phyloP scores from a whole-genome alignment of 2,888 invertebrate genomes.

The Panzeria rudis region DNA sequence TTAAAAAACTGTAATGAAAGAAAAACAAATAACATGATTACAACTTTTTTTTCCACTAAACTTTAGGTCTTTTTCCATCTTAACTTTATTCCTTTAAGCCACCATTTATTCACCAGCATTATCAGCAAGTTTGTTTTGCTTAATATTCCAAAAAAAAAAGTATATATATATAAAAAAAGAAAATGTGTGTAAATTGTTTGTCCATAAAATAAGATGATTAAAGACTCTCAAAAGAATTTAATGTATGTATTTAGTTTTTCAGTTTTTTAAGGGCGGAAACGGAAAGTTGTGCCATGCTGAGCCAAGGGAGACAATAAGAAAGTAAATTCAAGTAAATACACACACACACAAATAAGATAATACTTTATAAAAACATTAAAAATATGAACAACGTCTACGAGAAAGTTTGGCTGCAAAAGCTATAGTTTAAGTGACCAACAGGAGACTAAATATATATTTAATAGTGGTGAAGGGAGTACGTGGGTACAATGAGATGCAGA shows the following conservation, averaged over 20 bases:
- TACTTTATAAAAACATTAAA: conserved; percentile 17
- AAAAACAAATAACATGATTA: conserved; percentile 17
- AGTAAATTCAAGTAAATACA: neutral
- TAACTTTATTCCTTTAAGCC: conserved; percentile 13
- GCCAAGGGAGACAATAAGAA: conserved; percentile 17
- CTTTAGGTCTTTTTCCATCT: conserved; percentile 20
- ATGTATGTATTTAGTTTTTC: conserved; percentile 19
- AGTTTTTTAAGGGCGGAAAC: conserved; percentile 17
- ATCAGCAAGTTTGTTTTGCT: conserved; percentile 42
- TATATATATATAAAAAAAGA: too few species aligned
- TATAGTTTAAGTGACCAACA: conserved; percentile 31
- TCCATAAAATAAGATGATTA: conserved; percentile 70
- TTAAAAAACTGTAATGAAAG: neutral
- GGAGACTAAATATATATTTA: neutral
- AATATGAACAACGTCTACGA: neutral
- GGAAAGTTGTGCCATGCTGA: conserved; percentile 18
- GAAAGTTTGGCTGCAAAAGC: conserved; percentile 14
- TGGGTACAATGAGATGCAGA: neutral
- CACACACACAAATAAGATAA: conserved; percentile 18
- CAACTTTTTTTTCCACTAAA: neutral
- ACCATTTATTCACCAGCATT: conserved; percentile 32
- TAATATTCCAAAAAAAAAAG: conserved; percentile 26
- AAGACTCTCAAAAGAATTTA: conserved; percentile 72
- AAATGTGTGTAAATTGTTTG: conserved; percentile 50
- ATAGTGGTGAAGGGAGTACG: neutral